Conservation (phyloP, 2,113 vertebrate species). For the Carollia perspicillata region DNA sequence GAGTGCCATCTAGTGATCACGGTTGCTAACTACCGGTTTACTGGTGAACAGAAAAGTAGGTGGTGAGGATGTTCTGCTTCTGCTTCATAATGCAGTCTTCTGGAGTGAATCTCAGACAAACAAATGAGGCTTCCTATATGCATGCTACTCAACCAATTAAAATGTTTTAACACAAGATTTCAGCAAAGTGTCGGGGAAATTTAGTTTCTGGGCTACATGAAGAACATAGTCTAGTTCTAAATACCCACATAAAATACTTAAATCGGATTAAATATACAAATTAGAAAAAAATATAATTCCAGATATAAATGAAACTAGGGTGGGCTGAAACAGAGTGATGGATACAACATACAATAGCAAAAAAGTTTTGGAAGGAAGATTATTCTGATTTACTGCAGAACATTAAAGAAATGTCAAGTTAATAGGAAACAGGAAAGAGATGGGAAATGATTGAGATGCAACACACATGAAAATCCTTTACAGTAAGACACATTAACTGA, state of each 20-base stretch:
- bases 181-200: background rate
- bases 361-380: background rate
- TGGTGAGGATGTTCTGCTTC: background rate
- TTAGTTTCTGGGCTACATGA: background rate
- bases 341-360: background rate
- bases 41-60: background rate
- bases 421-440: background rate
- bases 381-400: background rate
- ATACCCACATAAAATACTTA: background rate
- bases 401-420: background rate
- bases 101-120: background rate
- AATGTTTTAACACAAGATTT: background rate
- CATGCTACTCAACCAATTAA: background rate
- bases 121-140: background rate
- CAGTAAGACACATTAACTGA: background rate
- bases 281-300: background rate
- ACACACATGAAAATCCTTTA: background rate
- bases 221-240: background rate
- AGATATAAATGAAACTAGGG: background rate
- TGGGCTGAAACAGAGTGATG: background rate
- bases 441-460: background rate
- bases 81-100: background rate
- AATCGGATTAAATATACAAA: background rate
- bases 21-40: background rate
- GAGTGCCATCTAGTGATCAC: constrained; percentile 59